Base-by-base conservation (phyloP, 1,140 invertebrate species). In the Elysia chlorotica region DNA sequence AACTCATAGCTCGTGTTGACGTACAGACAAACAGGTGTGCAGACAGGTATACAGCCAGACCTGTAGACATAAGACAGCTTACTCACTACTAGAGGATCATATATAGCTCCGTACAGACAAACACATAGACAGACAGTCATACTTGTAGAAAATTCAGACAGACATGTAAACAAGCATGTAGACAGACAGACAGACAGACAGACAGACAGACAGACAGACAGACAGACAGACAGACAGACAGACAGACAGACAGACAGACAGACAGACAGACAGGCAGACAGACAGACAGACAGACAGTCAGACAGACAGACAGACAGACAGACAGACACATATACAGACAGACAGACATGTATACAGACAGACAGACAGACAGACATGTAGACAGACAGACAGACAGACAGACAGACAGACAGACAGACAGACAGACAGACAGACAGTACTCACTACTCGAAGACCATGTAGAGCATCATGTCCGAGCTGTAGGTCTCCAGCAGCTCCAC, bases 361-460 rank as follows among this genome's bases (percentile, higher is more conserved):
- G 31, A 33, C 14, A 33, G 14, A 63, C 4, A 63, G 33, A 36
- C 5, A 17, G 31, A 31, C 10, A 63, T 17, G 23, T 10, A 63
- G 23, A 36, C 3, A 33, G 61, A 63, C 10, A 63, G 33, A 63
- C 4, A 63, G 33, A 36, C 3, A 33, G 61, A 63, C 10, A 30
- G 31, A 63, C 5, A 33, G 31, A 36, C 3, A 63, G 4, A 63
- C 5, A 33, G 33, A 63, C 4, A 63, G 14, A 63, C 3, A 63
- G 61, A 63, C 3, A 36, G 33, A 63, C 4, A 63, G 61, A 36
- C 4, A 63, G 56, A 25, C 19, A 59, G 25, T 6, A 89, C 96
- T 96, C 91, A 99, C 97, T 95, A 97, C 92, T 99, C 97, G 90
- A 99, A 98, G 73, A 99, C 96, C 97, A 99, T 98, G 86, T 98